phyloP scores from a whole-genome alignment of 2,797 vertebrate genomes.

The Sylvia borin region DNA sequence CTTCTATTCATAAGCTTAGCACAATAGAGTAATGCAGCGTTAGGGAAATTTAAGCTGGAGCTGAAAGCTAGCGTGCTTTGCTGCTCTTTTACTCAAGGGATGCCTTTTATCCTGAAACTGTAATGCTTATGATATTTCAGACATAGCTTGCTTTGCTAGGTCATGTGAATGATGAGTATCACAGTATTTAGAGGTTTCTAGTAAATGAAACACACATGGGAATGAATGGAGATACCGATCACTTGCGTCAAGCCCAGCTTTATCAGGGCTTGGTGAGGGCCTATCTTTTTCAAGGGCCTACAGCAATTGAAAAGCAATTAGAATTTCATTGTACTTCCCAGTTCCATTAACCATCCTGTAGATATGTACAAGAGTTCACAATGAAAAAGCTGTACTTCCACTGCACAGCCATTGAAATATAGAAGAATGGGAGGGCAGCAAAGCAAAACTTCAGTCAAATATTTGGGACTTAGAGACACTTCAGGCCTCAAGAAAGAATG shows the following conservation, averaged over 20 bases:
- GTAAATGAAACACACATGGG: background rate
- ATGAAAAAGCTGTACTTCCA: background rate
- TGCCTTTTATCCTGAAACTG: conserved; percentile 38
- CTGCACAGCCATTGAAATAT: rapidly evolving
- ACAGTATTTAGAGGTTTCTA: background rate
- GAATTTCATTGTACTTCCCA: background rate
- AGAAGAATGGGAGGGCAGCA: background rate
- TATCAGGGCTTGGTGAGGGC: background rate
- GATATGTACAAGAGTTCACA: background rate
- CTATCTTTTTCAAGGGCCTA: conserved; percentile 39
- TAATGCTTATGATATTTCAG: conserved; percentile 39
- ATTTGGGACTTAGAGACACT: background rate
- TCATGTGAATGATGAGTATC: conserved; percentile 52
- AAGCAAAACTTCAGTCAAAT: background rate
- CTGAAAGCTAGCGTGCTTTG: conserved; percentile 25
- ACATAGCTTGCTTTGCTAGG: conserved; percentile 20
- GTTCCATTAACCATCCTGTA: background rate
- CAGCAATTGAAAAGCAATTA: conserved; percentile 33
- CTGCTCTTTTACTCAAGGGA: conserved; percentile 16
- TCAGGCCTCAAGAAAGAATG: background rate
- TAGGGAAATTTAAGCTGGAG: conserved; percentile 41
- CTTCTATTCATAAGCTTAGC: conserved; percentile 13
- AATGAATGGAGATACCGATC: conserved; percentile 41
- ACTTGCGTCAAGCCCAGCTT: conserved; percentile 14
- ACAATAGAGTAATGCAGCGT: conserved; percentile 21